These are phyloP conservation scores for Blastobasis lacticolella DNA, from an alignment of 2,888 invertebrate genomes.

Conservation along the genomic window DNA sequence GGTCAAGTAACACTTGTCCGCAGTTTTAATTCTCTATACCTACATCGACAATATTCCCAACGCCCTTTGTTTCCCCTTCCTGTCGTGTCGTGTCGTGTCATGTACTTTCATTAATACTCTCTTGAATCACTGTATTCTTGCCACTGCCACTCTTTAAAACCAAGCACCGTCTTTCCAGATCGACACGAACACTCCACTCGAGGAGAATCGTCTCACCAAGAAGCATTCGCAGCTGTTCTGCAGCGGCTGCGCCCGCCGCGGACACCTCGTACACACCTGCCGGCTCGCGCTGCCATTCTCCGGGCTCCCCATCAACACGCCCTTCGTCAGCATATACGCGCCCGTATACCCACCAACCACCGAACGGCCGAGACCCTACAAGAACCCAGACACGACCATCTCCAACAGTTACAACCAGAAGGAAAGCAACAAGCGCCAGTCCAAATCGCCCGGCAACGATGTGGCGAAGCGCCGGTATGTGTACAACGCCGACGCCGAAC, in stretches of 20 bases:
- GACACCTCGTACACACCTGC: slow-evolving; percentile 65
- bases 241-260: slow-evolving; percentile 72
- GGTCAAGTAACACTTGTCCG: too few species aligned
- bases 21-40: too few species aligned
- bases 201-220: slow-evolving; percentile 41
- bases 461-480: slow-evolving; percentile 32
- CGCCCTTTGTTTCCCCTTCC: too few species aligned
- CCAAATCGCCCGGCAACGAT: slow-evolving; percentile 53
- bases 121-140: too few species aligned
- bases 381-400: slow-evolving; percentile 9
- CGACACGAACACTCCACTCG: slow-evolving; percentile 47
- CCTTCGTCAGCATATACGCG: slow-evolving; percentile 47
- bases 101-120: too few species aligned
- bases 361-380: slow-evolving; percentile 7
- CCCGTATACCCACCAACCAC: slow-evolving; percentile 26
- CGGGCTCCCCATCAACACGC: slow-evolving; percentile 50
- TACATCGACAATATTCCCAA: too few species aligned
- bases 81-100: too few species aligned
- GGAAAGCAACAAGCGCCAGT: slow-evolving; percentile 41
- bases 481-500: slow-evolving; percentile 23
- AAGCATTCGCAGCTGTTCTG: slow-evolving; percentile 54
- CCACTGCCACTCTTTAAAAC: not conserved
- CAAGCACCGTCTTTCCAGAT: slow-evolving; percentile 40
- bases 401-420: slow-evolving; percentile 16
- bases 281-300: slow-evolving; percentile 51